Evolutionary conservation across 1,140 invertebrate genomes (phyloP), one percentile per base, ranked within the genome.

Genomic region (Apis florea): DNA sequence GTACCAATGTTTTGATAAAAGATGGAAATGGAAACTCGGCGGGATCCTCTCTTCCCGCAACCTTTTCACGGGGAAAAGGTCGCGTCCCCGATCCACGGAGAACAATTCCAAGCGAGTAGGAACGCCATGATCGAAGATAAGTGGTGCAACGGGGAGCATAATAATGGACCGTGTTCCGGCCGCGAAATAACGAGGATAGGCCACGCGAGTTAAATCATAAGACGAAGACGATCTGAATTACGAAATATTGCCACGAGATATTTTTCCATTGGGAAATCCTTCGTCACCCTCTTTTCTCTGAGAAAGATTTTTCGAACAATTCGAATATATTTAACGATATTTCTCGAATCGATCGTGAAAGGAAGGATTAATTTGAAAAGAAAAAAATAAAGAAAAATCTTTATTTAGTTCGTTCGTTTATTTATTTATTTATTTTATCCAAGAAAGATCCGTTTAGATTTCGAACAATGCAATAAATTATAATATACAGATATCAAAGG

Each of bases 61-160:
- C 77, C 84, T 87, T 87, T 84, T 51, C 75, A 72, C 53, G 13
- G 15, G 71, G 24, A 26, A 88, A 86, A 88, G 82, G 79, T 87
- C 84, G 72, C 66, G 40, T 51, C 79, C 84, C 79, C 79, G 74
- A 77, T 81, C 58, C 67, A 12, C 63, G 68, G 70, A 69, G 75
- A 73, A 85, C 40, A 59, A 47, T 67, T 63, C 76, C 49, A 66
- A 59, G 59, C 68, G 79, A 85, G 79, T 49, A 58, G 54, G 61
- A 59, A 73, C 69, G 63, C 79, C 63, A 79, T 73, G 72, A 85
- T 68, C 72, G 68, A 53, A 76, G 77, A 82, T 82, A 82, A 76
- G 59, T 85, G 78, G 83, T 70, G 78, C 54, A 82, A 85, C 70
- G 54, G 79, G 85, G 83, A 63, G 58, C 69, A 72, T 54, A 72